These are phyloP conservation scores for Spialia ferax DNA, from an alignment of 2,888 invertebrate species.

Conservation along the genomic window DNA sequence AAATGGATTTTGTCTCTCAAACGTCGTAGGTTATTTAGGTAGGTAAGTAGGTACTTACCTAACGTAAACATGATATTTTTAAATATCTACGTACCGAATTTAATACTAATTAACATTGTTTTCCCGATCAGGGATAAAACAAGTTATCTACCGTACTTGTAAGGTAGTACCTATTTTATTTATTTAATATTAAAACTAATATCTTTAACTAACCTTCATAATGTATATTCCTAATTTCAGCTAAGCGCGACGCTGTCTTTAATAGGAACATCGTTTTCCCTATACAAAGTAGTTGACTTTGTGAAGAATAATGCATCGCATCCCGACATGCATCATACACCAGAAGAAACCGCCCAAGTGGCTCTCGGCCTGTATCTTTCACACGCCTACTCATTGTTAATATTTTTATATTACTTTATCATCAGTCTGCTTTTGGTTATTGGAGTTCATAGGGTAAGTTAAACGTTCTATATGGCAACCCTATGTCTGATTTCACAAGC, in stretches of 20 bases:
- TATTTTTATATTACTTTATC: slow-evolving; percentile 62
- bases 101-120: too few species aligned
- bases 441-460: slow-evolving; percentile 66
- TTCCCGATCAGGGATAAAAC: too few species aligned
- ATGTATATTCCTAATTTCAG: slow-evolving; percentile 57
- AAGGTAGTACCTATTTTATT: too few species aligned
- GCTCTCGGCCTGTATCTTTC: slow-evolving; percentile 69
- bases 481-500: too few species aligned
- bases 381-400: slow-evolving; percentile 65
- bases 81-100: too few species aligned
- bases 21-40: too few species aligned
- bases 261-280: slow-evolving; percentile 56
- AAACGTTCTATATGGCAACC: too few species aligned
- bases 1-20: neutral
- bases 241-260: slow-evolving; percentile 58
- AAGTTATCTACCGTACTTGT: too few species aligned
- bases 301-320: slow-evolving; percentile 53
- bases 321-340: slow-evolving; percentile 53
- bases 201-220: too few species aligned
- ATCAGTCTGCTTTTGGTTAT: slow-evolving; percentile 67
- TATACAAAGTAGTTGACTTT: slow-evolving; percentile 61
- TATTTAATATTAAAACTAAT: too few species aligned
- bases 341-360: slow-evolving; percentile 56
- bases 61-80: too few species aligned
- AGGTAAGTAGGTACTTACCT: too few species aligned